Evolutionary conservation across 2,797 vertebrate genomes (phyloP).

Genomic region (Coluber constrictor): DNA sequence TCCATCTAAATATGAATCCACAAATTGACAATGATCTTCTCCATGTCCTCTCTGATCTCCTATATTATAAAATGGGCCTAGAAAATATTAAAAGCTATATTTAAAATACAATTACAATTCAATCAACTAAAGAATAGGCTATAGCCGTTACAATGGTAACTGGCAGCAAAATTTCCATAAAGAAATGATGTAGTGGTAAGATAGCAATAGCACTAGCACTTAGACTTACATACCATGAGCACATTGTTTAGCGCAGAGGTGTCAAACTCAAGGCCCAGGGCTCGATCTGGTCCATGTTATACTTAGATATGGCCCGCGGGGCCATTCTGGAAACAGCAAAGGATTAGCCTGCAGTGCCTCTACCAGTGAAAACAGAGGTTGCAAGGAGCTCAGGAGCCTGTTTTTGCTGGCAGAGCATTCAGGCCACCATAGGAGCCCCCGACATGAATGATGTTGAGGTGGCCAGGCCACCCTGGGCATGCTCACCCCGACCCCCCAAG

Average conservation of each 20-base stretch:
- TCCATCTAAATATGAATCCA: slow-evolving; percentile 96
- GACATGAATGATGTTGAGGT: too few relatives aligned
- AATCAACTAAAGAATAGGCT: slow-evolving; percentile 1
- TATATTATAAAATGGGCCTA: slow-evolving; percentile 96
- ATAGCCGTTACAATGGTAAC: background rate
- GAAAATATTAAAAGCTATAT: slow-evolving; percentile 41
- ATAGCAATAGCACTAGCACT: background rate
- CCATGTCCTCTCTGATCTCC: slow-evolving; percentile 93
- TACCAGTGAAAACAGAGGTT: too few relatives aligned
- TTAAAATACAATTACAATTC: background rate
- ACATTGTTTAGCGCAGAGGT: background rate
- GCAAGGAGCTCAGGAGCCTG: too few relatives aligned
- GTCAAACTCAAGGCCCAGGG: too few relatives aligned
- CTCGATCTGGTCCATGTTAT: too few relatives aligned
- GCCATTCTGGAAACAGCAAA: too few relatives aligned
- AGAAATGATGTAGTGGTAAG: background rate
- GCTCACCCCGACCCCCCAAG: too few relatives aligned
- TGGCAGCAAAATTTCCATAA: background rate
- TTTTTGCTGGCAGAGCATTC: too few relatives aligned
- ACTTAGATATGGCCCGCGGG: too few relatives aligned
- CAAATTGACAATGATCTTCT: slow-evolving; percentile 98
- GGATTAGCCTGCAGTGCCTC: too few relatives aligned
- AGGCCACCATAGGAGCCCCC: too few relatives aligned
- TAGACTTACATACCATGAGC: background rate
- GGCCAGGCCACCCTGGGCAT: too few relatives aligned